Conservation (phyloP, 37 sponge, comb jelly and placozoan species). For the Chondrosia reniformis region DNA sequence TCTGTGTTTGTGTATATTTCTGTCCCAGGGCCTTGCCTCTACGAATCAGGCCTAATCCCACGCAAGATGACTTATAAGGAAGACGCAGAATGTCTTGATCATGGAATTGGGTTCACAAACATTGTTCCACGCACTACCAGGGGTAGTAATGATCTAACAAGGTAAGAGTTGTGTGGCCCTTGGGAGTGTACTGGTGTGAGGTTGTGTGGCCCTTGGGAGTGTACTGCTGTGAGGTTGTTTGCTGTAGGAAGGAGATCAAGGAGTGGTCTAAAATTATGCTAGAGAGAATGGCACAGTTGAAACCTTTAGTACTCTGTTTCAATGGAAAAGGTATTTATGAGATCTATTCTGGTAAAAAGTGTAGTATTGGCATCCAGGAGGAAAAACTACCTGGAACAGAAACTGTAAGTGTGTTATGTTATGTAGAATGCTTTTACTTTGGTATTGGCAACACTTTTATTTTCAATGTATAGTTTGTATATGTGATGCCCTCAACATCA, state of each 20-base stretch:
- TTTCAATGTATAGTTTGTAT: conserved; percentile 79
- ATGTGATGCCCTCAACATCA: conserved; percentile 92
- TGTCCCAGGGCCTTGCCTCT: conserved; percentile 82
- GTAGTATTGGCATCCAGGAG: conserved; percentile 61
- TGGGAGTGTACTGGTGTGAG: not conserved
- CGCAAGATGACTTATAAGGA: conserved; percentile 61
- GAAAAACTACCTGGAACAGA: conserved; percentile 72
- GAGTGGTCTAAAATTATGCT: conserved; percentile 74
- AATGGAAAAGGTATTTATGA: conserved; percentile 95
- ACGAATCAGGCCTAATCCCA: conserved; percentile 77
- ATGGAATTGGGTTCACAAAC: conserved; percentile 90
- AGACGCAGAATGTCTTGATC: conserved; percentile 71
- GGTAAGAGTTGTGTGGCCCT: conserved; percentile 19
- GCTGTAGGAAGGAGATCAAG: conserved; percentile 73
- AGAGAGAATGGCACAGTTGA: conserved; percentile 72
- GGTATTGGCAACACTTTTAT: too few species aligned
- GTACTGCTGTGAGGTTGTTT: not conserved
- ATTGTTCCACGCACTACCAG: conserved; percentile 88
- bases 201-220: not conserved
- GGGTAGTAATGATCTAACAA: conserved; percentile 69
- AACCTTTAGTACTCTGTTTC: conserved; percentile 83
- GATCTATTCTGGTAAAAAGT: conserved; percentile 76
- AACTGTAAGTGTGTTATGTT: conserved; percentile 32
- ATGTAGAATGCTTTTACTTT: too few species aligned
- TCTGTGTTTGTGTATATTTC: not conserved